Conservation (phyloP, 2,113 vertebrate genomes). For the Opisthocomus hoazin region DNA sequence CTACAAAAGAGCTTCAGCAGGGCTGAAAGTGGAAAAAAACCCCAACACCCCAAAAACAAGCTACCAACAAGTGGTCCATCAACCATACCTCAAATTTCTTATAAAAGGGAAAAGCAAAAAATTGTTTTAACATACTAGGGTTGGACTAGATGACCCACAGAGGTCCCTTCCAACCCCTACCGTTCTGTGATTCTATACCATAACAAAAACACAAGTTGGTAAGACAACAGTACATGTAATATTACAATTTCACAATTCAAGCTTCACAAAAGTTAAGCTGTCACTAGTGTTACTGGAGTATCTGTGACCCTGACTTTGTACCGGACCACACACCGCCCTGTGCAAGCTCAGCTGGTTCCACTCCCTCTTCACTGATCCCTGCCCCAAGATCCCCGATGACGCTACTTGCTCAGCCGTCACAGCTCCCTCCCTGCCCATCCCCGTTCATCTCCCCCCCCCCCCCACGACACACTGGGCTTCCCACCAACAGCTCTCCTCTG, state of each 20-base stretch:
- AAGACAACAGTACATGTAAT: neutral
- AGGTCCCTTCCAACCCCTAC: too few relatives aligned
- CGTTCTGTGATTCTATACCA: too few relatives aligned
- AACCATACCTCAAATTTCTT: neutral
- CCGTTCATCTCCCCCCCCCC: too few relatives aligned
- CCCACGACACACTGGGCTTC: accelerated
- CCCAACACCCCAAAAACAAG: neutral
- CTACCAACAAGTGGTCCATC: neutral
- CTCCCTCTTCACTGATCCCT: neutral
- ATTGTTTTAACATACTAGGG: neutral
- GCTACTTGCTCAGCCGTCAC: neutral
- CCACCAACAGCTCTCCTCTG: neutral
- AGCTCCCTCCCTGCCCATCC: neutral
- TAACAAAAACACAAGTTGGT: neutral
- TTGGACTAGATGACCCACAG: too few relatives aligned
- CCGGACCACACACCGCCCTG: neutral
- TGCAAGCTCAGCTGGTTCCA: neutral
- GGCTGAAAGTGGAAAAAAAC: neutral
- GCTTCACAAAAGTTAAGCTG: neutral
- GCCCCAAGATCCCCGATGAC: accelerated
- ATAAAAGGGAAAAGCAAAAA: neutral
- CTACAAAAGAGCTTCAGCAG: neutral
- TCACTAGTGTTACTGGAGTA: neutral
- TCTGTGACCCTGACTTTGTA: neutral
- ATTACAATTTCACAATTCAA: neutral